Evolutionary conservation across 2,888 invertebrate genomes (phyloP).

Genomic region (Melikaiella ostensackeni): DNA sequence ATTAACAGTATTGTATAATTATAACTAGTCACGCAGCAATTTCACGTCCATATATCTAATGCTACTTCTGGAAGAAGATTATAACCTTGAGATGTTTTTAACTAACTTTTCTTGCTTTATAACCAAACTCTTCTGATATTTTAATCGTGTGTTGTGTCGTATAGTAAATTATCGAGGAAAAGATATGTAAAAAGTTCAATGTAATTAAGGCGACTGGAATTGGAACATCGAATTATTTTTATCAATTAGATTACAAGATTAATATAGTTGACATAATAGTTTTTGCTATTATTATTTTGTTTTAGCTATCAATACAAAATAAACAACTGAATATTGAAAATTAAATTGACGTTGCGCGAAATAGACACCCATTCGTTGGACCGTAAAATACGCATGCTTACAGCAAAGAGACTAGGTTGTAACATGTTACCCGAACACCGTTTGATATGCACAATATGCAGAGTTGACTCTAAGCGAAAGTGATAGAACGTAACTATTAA

Average conservation of each 20-base stretch:
- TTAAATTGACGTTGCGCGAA: not conserved
- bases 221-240: not conserved
- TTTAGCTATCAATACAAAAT: not conserved
- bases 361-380: not conserved
- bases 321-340: not conserved
- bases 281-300: not conserved
- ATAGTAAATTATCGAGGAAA: not conserved
- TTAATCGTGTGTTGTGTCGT: conserved; percentile 22
- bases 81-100: not conserved
- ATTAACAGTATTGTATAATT: conserved; percentile 20
- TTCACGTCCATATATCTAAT: conserved; percentile 23
- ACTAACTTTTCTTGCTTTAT: not conserved
- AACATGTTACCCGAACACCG: not conserved
- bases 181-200: not conserved
- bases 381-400: not conserved
- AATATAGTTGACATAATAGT: not conserved
- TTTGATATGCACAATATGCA: conserved; percentile 18
- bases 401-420: not conserved
- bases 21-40: conserved; percentile 18
- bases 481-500: conserved; percentile 37
- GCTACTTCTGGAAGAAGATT: not conserved
- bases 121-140: not conserved
- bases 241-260: not conserved
- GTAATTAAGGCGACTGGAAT: conserved; percentile 7
- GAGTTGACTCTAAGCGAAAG: conserved; percentile 26